Conservation (phyloP, 2,888 invertebrate species). For the Siphlonurus alternatus region DNA sequence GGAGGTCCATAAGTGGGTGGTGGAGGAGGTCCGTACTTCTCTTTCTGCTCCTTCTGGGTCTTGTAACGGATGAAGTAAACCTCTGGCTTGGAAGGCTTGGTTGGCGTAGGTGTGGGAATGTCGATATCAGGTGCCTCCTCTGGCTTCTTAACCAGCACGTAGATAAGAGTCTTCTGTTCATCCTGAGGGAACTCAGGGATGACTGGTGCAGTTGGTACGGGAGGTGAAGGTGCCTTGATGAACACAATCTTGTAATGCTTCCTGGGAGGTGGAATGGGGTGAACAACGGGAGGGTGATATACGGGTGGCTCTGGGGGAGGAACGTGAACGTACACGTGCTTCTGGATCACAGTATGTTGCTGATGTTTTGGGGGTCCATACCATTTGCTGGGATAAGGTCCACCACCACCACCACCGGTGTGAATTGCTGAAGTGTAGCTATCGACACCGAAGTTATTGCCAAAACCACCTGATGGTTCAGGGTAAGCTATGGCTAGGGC, state of each 20-base stretch:
- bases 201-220: slow-evolving; percentile 30
- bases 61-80: slow-evolving; percentile 84
- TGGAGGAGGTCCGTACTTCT: background rate
- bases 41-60: slow-evolving; percentile 35
- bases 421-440: slow-evolving; percentile 17
- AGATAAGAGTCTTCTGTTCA: slow-evolving; percentile 77
- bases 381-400: slow-evolving; percentile 20
- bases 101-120: slow-evolving; percentile 63
- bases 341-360: slow-evolving; percentile 66
- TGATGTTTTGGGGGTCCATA: slow-evolving; percentile 35
- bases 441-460: slow-evolving; percentile 21
- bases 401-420: slow-evolving; percentile 12
- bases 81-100: slow-evolving; percentile 76
- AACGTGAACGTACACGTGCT: slow-evolving; percentile 81
- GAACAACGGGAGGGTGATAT: slow-evolving; percentile 46
- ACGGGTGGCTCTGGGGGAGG: slow-evolving; percentile 69
- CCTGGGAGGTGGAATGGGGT: slow-evolving; percentile 36
- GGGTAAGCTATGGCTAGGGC: slow-evolving; percentile 6
- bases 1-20: background rate
- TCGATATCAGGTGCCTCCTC: slow-evolving; percentile 65
- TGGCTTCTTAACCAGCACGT: slow-evolving; percentile 77
- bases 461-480: slow-evolving; percentile 20
- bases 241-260: slow-evolving; percentile 75
- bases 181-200: slow-evolving; percentile 52
- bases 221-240: slow-evolving; percentile 47